Evolutionary conservation across 1,140 invertebrate species (phyloP), one percentile per base, ranked within the genome.

Genomic region (Laodelphax striatellus): DNA sequence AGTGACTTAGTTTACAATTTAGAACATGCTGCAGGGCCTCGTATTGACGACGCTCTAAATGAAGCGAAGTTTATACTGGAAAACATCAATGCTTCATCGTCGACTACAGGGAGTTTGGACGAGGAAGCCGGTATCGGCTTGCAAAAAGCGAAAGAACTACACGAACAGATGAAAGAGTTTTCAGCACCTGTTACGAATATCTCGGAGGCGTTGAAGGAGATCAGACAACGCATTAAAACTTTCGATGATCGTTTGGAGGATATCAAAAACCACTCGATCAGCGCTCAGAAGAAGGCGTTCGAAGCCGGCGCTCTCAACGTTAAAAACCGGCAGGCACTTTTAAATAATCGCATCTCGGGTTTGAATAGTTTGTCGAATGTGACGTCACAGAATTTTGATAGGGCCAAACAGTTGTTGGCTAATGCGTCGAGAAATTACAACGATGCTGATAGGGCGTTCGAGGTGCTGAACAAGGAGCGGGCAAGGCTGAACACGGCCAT

Each of bases 31-130:
- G 55, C 61, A 38, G 79, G 83, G 24, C 85, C 86, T 0, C 87
- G 88, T 69, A 80, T 90, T 0, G 90, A 93, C 52, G 82, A 80
- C 16, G 86, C 89, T 0, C 66, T 94, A 4, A 73, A 79, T 11
- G 81, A 92, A 68, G 91, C 89, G 0, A 76, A 87, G 61, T 71
- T 79, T 0, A 84, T 89, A 4, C 74, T 92, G 14, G 75, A 77
- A 1, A 78, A 80, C 42, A 86, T 94, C 28, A 52, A 66, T 14
- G 17, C 22, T 10, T 16, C 61, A 14, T 42, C 59, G 14, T 44
- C 31, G 13, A 63, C 55, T 24, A 34, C 61, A 16, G 28, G 19
- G n/a, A 19, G 58, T 46, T 38, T 60, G 10, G 71, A 63, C 16
- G 65, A 71, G 8, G 70, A 73, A 14, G 82, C 85, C 0, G 72